phyloP scores from a whole-genome alignment of 37 sponge, comb jelly and placozoan genomes.

The Lycopodina hypogea region DNA sequence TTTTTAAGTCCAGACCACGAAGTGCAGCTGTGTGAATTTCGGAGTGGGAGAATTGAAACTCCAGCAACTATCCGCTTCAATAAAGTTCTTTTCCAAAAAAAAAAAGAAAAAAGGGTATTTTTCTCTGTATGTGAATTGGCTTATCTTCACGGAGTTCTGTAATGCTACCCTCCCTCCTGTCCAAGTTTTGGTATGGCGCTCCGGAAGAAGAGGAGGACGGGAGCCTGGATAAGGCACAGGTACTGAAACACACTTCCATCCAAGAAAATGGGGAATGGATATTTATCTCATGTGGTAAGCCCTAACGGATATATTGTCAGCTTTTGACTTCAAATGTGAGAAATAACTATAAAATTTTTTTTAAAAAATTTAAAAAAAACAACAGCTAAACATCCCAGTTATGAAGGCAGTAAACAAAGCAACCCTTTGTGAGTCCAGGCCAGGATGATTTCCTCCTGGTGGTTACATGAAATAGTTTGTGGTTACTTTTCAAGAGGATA shows the following conservation, averaged over 20 bases:
- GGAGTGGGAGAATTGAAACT: too few relatives aligned
- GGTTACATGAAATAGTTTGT: too few relatives aligned
- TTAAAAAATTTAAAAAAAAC: neutral
- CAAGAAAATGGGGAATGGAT: constrained; percentile 56
- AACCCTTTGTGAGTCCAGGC: too few relatives aligned
- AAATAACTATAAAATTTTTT: neutral
- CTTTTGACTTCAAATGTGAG: neutral
- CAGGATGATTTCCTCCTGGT: too few relatives aligned
- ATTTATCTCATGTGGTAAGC: constrained; percentile 15
- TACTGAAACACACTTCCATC: constrained; percentile 3
- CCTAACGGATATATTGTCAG: too few relatives aligned
- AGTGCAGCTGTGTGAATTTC: too few relatives aligned
- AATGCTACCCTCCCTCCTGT: constrained; percentile 44
- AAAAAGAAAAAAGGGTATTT: too few relatives aligned
- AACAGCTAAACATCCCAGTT: neutral
- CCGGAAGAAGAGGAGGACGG: constrained; percentile 10
- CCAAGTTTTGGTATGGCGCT: constrained; percentile 43
- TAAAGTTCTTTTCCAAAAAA: too few relatives aligned
- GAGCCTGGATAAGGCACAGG: neutral
- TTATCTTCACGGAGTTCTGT: neutral
- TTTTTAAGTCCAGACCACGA: neutral
- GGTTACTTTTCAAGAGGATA: too few relatives aligned
- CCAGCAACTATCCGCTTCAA: too few relatives aligned
- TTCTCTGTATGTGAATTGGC: neutral
- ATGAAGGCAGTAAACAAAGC: too few relatives aligned